These are phyloP conservation scores for Bombus confusus DNA, from an alignment of 1,140 invertebrate genomes.

Conservation along the genomic window DNA sequence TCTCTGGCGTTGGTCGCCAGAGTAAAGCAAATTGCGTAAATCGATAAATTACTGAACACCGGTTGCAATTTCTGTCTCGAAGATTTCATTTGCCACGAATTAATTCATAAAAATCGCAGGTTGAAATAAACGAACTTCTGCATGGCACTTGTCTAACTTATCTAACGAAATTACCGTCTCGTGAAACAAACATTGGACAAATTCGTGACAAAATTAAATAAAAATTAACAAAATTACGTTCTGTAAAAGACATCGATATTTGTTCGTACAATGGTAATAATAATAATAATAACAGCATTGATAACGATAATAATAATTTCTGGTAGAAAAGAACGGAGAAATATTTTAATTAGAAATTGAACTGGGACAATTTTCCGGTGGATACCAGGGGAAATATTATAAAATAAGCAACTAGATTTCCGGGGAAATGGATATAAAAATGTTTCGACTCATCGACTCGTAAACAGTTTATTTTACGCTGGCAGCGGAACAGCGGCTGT, in stretches of 20 bases:
- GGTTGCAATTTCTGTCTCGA: background rate
- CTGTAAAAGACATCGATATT: background rate
- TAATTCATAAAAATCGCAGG: background rate
- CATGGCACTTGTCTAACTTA: no score
- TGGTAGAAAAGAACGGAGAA: background rate
- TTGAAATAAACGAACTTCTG: background rate
- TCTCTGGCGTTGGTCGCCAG: no score
- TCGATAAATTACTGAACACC: background rate
- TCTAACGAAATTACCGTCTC: no score
- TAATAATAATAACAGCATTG: background rate
- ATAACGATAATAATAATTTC: slow-evolving; percentile 8
- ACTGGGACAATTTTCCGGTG: background rate
- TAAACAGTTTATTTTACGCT: slow-evolving; percentile 30
- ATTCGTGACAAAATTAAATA: background rate
- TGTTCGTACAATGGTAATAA: background rate
- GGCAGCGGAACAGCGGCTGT: background rate
- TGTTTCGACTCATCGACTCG: background rate
- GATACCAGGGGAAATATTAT: background rate
- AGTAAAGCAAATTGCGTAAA: no score
- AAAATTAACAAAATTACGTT: no score
- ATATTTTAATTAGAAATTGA: background rate
- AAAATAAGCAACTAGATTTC: background rate
- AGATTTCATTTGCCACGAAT: background rate
- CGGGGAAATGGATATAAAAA: background rate
- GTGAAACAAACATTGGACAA: background rate